phyloP scores from a whole-genome alignment of 2,113 vertebrate genomes.

The Haemorhous mexicanus region DNA sequence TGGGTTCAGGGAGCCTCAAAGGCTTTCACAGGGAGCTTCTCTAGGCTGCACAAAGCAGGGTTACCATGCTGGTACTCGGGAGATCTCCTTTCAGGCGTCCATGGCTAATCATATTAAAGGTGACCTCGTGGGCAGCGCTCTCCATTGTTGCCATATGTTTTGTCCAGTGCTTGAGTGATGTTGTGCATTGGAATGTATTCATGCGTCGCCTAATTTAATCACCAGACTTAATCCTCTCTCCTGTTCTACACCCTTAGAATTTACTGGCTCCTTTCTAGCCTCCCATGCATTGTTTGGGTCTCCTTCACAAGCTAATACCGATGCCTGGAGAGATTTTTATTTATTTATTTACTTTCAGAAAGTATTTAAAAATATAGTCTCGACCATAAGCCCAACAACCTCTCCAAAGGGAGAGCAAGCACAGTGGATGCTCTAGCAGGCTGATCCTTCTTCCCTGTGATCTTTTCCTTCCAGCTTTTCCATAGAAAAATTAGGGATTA shows the following conservation, averaged over 20 bases:
- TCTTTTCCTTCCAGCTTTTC: slow-evolving; percentile 42
- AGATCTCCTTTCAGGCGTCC: slow-evolving; percentile 73
- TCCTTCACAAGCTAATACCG: not conserved
- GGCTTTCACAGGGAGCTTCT: slow-evolving; percentile 48
- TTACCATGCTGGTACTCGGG: slow-evolving; percentile 40
- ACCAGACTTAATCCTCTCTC: slow-evolving; percentile 65
- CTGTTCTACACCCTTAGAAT: slow-evolving; percentile 45
- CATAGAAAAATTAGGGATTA: slow-evolving; percentile 42
- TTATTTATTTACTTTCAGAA: slow-evolving; percentile 20
- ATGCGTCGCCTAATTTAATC: slow-evolving; percentile 82
- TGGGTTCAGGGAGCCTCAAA: slow-evolving; percentile 70
- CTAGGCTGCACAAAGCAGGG: slow-evolving; percentile 57
- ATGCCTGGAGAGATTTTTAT: not conserved
- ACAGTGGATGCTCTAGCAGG: not conserved
- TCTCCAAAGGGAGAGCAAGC: not conserved
- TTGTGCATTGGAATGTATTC: slow-evolving; percentile 83
- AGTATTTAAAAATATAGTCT: not conserved
- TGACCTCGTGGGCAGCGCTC: slow-evolving; percentile 73
- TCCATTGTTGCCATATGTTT: slow-evolving; percentile 80
- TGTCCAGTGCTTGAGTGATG: slow-evolving; percentile 82
- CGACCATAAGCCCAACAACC: not conserved
- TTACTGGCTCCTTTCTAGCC: slow-evolving; percentile 19
- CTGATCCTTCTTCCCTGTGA: not conserved
- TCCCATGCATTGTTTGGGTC: not conserved
- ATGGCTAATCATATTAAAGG: slow-evolving; percentile 83